Conservation (phyloP, 2,797 vertebrate species). For the Falco peregrinus region DNA sequence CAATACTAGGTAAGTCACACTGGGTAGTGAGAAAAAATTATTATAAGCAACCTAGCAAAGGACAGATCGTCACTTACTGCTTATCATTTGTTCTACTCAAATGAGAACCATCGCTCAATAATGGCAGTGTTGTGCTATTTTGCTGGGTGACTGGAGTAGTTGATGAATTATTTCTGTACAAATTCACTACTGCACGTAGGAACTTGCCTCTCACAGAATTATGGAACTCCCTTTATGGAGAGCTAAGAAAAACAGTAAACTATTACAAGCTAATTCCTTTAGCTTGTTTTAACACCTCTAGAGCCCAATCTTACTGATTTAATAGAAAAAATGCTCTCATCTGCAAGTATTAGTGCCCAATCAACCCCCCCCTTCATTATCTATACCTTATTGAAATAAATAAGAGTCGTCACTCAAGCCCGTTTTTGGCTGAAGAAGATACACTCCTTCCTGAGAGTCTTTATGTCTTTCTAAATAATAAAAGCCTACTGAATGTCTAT, state of each 20-base stretch:
- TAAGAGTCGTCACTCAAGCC: neutral
- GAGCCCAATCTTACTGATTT: neutral
- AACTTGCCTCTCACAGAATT: neutral
- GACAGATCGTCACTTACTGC: neutral
- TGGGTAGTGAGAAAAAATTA: neutral
- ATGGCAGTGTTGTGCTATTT: neutral
- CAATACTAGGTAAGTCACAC: neutral
- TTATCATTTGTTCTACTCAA: neutral
- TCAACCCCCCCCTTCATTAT: neutral
- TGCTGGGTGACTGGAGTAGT: neutral
- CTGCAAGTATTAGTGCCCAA: neutral
- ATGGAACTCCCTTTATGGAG: neutral
- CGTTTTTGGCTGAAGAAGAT: neutral
- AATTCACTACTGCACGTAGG: neutral
- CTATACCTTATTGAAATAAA: neutral
- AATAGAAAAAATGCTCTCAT: neutral
- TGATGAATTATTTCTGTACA: neutral
- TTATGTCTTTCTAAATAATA: neutral
- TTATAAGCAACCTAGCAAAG: neutral
- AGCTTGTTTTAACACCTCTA: neutral
- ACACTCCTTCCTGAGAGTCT: neutral
- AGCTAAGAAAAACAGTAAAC: neutral
- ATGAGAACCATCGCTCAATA: neutral
- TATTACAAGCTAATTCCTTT: neutral
- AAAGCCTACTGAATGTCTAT: neutral